phyloP scores from a whole-genome alignment of 2,797 vertebrate genomes.

The Megalops cyprinoides region DNA sequence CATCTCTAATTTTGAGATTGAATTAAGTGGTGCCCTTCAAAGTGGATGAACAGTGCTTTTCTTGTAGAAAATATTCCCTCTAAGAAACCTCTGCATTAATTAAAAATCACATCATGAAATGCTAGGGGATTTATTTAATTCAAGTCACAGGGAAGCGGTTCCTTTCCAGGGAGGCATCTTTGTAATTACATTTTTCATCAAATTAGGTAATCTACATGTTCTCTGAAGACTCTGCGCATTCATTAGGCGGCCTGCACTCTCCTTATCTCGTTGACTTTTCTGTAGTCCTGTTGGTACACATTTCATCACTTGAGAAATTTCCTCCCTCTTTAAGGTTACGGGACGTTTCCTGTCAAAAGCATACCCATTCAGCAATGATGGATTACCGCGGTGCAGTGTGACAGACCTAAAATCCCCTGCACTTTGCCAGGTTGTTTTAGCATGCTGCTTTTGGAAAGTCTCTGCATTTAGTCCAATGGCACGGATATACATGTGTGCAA shows the following conservation, averaged over 20 bases:
- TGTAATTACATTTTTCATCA: constrained; percentile 76
- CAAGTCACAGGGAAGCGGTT: constrained; percentile 62
- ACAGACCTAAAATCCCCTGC: too few species aligned
- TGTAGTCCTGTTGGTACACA: not conserved
- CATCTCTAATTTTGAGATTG: constrained; percentile 33
- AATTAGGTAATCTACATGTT: constrained; percentile 63
- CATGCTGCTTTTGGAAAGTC: too few species aligned
- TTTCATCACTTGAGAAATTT: not conserved
- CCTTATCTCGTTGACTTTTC: constrained; percentile 31
- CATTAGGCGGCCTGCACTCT: constrained; percentile 56
- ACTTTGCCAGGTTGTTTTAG: too few species aligned
- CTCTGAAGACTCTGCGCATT: constrained; percentile 55
- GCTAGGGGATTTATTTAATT: constrained; percentile 67
- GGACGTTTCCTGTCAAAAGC: not conserved
- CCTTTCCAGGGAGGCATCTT: constrained; percentile 60
- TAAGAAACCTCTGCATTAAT: constrained; percentile 70
- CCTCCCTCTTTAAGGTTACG: not conserved
- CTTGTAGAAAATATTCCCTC: constrained; percentile 52
- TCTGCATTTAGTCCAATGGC: too few species aligned
- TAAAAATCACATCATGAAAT: constrained; percentile 71
- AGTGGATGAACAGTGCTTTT: constrained; percentile 47
- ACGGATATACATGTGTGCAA: too few species aligned
- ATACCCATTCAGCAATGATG: not conserved
- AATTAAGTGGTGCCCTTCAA: constrained; percentile 53
- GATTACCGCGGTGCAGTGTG: not conserved